A percentile compares a stretch with the other conserved stretches of the same genome.
Conservation (phyloP, 2,797 vertebrate genomes). For the Lepus oiostolus region DNA sequence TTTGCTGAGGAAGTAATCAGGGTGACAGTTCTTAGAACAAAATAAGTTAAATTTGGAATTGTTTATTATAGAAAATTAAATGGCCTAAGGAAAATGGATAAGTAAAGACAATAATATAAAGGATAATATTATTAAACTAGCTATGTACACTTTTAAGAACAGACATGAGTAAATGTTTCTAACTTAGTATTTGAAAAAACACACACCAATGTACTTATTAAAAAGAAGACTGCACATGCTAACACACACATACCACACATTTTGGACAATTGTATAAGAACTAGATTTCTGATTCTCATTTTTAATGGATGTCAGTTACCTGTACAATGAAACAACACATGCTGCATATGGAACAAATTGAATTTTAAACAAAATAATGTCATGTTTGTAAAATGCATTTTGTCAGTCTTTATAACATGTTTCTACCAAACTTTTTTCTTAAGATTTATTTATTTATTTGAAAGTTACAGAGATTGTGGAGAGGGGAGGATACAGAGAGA, state of each 20-base stretch:
- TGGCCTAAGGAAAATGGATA: not conserved
- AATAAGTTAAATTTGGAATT: not conserved
- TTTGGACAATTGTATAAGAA: not conserved
- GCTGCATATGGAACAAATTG: not conserved
- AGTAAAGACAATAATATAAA: not conserved
- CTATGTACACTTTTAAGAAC: not conserved
- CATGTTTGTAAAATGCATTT: not conserved
- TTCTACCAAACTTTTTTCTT: not conserved
- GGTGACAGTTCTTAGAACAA: slow-evolving; percentile 4
- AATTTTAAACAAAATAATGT: not conserved
- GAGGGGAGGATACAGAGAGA: too few relatives aligned
- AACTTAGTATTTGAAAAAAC: not conserved
- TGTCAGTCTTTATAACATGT: not conserved
- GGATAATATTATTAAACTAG: not conserved
- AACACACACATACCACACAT: not conserved
- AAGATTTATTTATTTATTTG: too few relatives aligned
- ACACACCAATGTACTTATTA: too few relatives aligned
- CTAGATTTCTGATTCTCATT: not conserved
- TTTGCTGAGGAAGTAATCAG: not conserved
- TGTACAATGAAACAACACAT: not conserved
- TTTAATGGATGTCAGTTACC: not conserved
- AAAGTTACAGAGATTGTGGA: too few relatives aligned
- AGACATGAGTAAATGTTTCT: not conserved
- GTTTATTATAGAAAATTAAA: not conserved
- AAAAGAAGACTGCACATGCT: not conserved